phyloP scores from a whole-genome alignment of 2,888 invertebrate species.

The Diplazon laetatorius region DNA sequence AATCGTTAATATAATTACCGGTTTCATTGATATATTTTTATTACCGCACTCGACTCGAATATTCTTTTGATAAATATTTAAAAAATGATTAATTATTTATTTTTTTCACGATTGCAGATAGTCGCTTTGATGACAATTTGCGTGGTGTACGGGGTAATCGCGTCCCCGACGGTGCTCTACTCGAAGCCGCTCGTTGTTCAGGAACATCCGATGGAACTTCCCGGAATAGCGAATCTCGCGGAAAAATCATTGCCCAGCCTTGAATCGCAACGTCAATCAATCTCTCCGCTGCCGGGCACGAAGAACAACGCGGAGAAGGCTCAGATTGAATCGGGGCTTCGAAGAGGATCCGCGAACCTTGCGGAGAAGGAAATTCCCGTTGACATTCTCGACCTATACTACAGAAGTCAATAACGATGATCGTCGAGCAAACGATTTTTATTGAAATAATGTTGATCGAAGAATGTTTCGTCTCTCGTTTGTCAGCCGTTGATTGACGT shows the following conservation, averaged over 20 bases:
- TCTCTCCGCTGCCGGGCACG: conserved; percentile 68
- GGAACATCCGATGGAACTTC: conserved; percentile 62
- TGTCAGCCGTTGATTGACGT: too few relatives aligned
- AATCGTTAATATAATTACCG: too few relatives aligned
- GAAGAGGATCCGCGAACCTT: conserved; percentile 71
- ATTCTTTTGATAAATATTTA: background rate
- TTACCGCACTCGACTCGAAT: background rate
- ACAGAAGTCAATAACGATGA: background rate
- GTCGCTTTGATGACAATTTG: conserved; percentile 65
- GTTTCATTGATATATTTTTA: background rate
- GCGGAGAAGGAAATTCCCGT: conserved; percentile 75
- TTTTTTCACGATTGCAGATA: conserved; percentile 63
- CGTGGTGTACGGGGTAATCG: conserved; percentile 60
- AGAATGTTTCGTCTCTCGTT: too few relatives aligned
- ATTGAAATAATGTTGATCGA: too few relatives aligned
- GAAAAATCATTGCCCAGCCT: conserved; percentile 26
- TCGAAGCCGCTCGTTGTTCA: conserved; percentile 48
- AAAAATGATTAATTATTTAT: conserved; percentile 1
- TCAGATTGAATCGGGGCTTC: conserved; percentile 15
- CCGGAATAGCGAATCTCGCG: conserved; percentile 65
- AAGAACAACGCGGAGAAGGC: conserved; percentile 73
- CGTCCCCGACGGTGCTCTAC: conserved; percentile 53
- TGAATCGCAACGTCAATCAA: background rate
- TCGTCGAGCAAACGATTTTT: background rate
- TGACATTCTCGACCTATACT: conserved; percentile 33